Conservation (phyloP, 2,113 vertebrate species). For the Engystomops pustulosus region DNA sequence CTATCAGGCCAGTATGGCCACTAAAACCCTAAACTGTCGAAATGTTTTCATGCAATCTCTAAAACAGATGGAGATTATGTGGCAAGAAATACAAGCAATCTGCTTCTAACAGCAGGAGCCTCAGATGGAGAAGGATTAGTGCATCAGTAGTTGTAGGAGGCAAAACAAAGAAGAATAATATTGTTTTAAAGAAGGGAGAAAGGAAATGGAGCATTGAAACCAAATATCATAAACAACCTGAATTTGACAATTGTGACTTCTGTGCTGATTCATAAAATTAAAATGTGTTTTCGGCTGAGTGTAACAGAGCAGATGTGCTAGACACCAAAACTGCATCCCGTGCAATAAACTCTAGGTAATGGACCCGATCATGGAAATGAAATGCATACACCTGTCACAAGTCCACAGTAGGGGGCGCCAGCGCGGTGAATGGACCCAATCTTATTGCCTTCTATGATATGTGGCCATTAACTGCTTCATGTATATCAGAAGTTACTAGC, state of each 20-base stretch:
- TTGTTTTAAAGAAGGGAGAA: conserved; percentile 52
- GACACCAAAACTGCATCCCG: not conserved
- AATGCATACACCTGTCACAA: not conserved
- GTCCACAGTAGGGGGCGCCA: not conserved
- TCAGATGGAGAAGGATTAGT: conserved; percentile 57
- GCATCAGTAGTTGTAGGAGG: conserved; percentile 51
- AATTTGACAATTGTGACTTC: conserved; percentile 54
- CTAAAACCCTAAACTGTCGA: conserved; percentile 47
- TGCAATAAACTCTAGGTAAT: conserved; percentile 7
- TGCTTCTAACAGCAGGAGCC: conserved; percentile 58
- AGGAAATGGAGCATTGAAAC: conserved; percentile 56
- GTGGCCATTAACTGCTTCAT: not conserved
- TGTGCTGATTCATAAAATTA: conserved; percentile 55
- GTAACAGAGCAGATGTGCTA: conserved; percentile 33
- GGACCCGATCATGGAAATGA: not conserved
- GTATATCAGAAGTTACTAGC: not conserved
- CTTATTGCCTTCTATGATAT: not conserved
- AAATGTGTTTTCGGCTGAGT: conserved; percentile 45
- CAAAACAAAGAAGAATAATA: conserved; percentile 58
- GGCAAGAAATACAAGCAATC: conserved; percentile 56
- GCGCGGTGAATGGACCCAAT: not conserved
- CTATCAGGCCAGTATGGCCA: conserved; percentile 48
- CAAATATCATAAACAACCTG: conserved; percentile 58
- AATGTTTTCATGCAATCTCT: conserved; percentile 58
- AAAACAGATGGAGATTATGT: conserved; percentile 59